Percentiles rank a stretch among this genome's conserved stretches.
Evolutionary conservation across 2,888 invertebrate genomes (phyloP).

Genomic region (Tenthredo mesomela): DNA sequence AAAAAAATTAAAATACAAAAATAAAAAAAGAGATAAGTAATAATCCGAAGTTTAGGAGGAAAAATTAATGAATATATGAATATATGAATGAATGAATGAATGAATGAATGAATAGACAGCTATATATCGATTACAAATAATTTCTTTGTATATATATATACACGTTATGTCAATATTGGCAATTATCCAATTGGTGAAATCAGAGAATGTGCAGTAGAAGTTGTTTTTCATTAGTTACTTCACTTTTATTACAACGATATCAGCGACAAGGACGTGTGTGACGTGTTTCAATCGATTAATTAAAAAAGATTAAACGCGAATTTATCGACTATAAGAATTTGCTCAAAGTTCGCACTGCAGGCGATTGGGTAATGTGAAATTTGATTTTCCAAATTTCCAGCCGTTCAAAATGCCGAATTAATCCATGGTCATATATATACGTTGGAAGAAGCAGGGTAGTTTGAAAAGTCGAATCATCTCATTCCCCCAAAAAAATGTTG

Average conservation of each 20-base stretch:
- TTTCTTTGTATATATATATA: background rate
- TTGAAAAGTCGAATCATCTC: background rate
- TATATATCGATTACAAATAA: background rate
- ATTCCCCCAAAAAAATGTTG: background rate
- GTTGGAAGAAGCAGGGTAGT: background rate
- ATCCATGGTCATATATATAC: background rate
- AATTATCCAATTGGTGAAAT: slow-evolving; percentile 26
- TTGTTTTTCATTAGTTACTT: background rate
- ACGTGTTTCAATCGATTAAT: background rate
- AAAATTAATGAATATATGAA: background rate
- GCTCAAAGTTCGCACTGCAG: background rate
- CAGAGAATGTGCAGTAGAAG: background rate
- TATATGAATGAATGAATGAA: background rate
- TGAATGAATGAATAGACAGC: background rate
- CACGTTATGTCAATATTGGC: background rate
- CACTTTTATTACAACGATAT: background rate
- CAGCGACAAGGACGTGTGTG: background rate
- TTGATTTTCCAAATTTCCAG: background rate
- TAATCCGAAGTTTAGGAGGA: background rate
- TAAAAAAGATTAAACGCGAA: background rate
- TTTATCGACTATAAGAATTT: background rate
- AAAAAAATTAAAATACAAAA: background rate
- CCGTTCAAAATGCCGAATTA: background rate
- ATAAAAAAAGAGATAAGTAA: background rate
- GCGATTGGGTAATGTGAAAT: background rate